Base-by-base conservation (phyloP, 2,888 invertebrate species). In the Drosophila ustulata region DNA sequence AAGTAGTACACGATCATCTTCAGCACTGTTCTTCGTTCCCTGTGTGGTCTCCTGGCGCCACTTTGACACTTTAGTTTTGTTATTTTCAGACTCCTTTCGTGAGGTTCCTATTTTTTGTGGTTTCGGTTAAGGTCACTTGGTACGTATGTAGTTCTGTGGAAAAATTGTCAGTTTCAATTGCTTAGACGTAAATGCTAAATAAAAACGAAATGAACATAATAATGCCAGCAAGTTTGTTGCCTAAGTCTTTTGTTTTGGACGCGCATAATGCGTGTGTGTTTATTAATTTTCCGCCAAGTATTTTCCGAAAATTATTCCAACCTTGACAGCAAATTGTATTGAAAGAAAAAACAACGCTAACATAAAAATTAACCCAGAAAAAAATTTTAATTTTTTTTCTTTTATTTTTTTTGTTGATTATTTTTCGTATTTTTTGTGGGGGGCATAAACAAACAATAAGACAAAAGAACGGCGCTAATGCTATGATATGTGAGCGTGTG, bases 311-410 rank as follows among this genome's bases (percentile, higher is more conserved):
- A 91, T 91, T 90, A 90, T 90, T 87, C 90, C 82, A 82, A 82
- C 91, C 90, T 90, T 90, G 90, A 86, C 91, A 89, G 90, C 90
- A 90, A 91, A 88, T 75, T 53, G 50, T 59, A 63, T 79, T 70
- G 65, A 78, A 75, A 58, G 45, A 45, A 45, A 56, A 59, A 78
- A 78, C 18, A 50, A 61, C 62, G 62, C 25, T 56, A 75, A 71
- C 71, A 77, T 74, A 55, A 77, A 78, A 80, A 76, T 78, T 76
- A 76, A 78, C 76, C 78, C 78, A 76, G 76, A 76, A 75, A 75
- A 75, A 73, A 63, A 69, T 59, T 77, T 39, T 43, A 59, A 58
- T 58, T 50, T 66, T 66, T 47, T 62, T 70, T 46, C 9, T 51
- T 52, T 46, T 45, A 55, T 50, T 45, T 18, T 18, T 18, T 18